Percentiles rank a stretch among this genome's conserved stretches.
These are phyloP conservation scores for Enteromius treurensis DNA, from an alignment of 2,797 vertebrate species.

Conservation along the genomic window DNA sequence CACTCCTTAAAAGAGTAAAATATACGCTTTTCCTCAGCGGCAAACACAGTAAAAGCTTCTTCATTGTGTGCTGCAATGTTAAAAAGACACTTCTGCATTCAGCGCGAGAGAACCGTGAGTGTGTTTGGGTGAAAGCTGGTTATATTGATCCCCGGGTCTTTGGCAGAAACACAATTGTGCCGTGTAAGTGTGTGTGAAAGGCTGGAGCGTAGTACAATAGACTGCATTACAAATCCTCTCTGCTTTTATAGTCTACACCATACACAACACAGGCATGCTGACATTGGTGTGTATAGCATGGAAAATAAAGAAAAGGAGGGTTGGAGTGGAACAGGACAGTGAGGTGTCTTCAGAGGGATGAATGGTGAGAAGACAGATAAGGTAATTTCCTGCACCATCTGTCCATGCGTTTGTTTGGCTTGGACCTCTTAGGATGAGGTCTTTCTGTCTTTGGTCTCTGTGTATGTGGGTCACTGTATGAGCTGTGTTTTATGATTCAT, in stretches of 20 bases:
- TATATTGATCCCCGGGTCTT: slow-evolving; percentile 49
- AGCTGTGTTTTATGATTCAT: slow-evolving; percentile 32
- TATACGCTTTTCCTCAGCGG: not conserved
- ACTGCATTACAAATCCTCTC: slow-evolving; percentile 65
- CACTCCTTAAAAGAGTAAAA: slow-evolving; percentile 9
- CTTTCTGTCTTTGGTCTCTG: not conserved
- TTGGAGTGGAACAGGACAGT: not conserved
- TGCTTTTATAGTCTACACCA: slow-evolving; percentile 30
- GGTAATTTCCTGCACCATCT: slow-evolving; percentile 38
- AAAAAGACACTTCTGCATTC: slow-evolving; percentile 30
- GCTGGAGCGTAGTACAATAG: slow-evolving; percentile 62
- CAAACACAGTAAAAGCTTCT: not conserved
- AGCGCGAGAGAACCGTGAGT: slow-evolving; percentile 4
- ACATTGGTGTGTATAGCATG: not conserved
- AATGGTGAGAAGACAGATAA: not conserved
- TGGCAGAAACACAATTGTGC: slow-evolving; percentile 66
- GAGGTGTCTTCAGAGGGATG: not conserved
- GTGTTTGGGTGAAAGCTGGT: slow-evolving; percentile 29
- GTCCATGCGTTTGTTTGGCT: slow-evolving; percentile 33
- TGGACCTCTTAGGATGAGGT: slow-evolving; percentile 3
- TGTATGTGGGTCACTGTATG: slow-evolving; percentile 38
- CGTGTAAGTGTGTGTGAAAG: slow-evolving; percentile 53
- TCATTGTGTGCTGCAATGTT: slow-evolving; percentile 9
- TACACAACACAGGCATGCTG: slow-evolving; percentile 1
- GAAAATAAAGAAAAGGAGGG: not conserved